Conservation (phyloP, 2,888 invertebrate genomes). For the Cheilosia vulpina region DNA sequence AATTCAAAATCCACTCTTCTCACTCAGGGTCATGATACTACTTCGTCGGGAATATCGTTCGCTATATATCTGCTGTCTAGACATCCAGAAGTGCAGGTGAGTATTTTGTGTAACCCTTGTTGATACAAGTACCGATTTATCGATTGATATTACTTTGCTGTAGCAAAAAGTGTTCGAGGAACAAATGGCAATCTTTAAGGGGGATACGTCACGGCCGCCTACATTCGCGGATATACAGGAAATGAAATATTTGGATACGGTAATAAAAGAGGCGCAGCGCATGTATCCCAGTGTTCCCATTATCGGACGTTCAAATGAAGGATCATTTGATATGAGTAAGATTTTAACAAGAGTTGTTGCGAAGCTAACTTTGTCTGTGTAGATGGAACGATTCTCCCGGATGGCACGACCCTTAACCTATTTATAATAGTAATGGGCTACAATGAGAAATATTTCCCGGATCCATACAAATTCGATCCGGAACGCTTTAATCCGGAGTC, state of each 20-base stretch:
- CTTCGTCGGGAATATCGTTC: slow-evolving; percentile 85
- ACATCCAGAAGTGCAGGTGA: slow-evolving; percentile 84
- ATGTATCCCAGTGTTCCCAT: slow-evolving; percentile 82
- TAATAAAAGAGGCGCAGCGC: slow-evolving; percentile 81
- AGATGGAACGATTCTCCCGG: slow-evolving; percentile 81
- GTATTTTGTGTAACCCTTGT: neutral
- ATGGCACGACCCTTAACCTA: slow-evolving; percentile 78
- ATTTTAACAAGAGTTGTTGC: neutral
- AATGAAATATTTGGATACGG: slow-evolving; percentile 82
- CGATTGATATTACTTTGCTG: slow-evolving; percentile 33
- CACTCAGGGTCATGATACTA: slow-evolving; percentile 86
- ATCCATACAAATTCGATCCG: slow-evolving; percentile 83
- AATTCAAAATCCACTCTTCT: neutral
- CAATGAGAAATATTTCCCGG: slow-evolving; percentile 79
- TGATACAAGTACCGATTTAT: neutral
- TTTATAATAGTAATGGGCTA: slow-evolving; percentile 79
- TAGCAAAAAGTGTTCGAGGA: slow-evolving; percentile 84
- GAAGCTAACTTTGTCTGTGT: neutral
- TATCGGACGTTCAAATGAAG: slow-evolving; percentile 78
- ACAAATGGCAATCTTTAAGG: slow-evolving; percentile 83
- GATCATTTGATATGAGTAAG: slow-evolving; percentile 80
- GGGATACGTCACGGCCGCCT: slow-evolving; percentile 78
- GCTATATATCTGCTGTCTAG: slow-evolving; percentile 84
- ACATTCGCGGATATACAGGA: slow-evolving; percentile 79
- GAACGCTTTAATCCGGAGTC: slow-evolving; percentile 84